Conservation (phyloP, 2,113 vertebrate species). For the Neoarius graeffei region DNA sequence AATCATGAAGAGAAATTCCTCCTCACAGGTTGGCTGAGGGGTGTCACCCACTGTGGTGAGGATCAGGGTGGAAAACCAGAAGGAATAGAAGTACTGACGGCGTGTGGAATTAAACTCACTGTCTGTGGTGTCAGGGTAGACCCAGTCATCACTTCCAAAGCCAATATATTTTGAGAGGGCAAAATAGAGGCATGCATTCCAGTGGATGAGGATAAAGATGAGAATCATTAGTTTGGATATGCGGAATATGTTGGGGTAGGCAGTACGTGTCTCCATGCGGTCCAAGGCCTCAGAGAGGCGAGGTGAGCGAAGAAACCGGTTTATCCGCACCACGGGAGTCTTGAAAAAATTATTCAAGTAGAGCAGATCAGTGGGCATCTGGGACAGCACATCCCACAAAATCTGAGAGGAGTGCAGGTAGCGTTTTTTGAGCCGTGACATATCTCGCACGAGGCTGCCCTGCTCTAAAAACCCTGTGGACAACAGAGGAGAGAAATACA, state of each 20-base stretch:
- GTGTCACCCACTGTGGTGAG: slow-evolving; percentile 87
- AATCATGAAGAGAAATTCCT: slow-evolving; percentile 86
- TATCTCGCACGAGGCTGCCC: slow-evolving; percentile 80
- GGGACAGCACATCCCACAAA: slow-evolving; percentile 71
- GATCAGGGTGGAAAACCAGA: slow-evolving; percentile 88
- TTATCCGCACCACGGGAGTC: slow-evolving; percentile 75
- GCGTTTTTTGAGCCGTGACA: slow-evolving; percentile 59
- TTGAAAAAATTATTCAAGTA: slow-evolving; percentile 73
- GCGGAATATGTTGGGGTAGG: slow-evolving; percentile 84
- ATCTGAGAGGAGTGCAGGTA: slow-evolving; percentile 79
- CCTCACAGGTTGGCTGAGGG: slow-evolving; percentile 69
- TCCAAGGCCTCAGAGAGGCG: slow-evolving; percentile 84
- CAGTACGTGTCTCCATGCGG: slow-evolving; percentile 83
- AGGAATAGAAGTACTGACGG: slow-evolving; percentile 88
- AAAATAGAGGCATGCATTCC: slow-evolving; percentile 89
- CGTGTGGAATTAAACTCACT: slow-evolving; percentile 68
- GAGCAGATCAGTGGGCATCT: slow-evolving; percentile 83
- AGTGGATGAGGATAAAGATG: slow-evolving; percentile 86
- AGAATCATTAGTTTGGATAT: slow-evolving; percentile 85
- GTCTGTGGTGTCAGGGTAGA: slow-evolving; percentile 79
- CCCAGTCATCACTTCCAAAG: slow-evolving; percentile 83
- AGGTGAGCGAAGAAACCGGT: slow-evolving; percentile 79
- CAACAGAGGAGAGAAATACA: background rate
- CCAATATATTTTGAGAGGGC: slow-evolving; percentile 81
- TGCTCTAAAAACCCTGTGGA: slow-evolving; percentile 83